Percentiles rank a stretch among this genome's conserved stretches.
Conservation (phyloP, 2,113 vertebrate genomes). For the Lagopus leucura region DNA sequence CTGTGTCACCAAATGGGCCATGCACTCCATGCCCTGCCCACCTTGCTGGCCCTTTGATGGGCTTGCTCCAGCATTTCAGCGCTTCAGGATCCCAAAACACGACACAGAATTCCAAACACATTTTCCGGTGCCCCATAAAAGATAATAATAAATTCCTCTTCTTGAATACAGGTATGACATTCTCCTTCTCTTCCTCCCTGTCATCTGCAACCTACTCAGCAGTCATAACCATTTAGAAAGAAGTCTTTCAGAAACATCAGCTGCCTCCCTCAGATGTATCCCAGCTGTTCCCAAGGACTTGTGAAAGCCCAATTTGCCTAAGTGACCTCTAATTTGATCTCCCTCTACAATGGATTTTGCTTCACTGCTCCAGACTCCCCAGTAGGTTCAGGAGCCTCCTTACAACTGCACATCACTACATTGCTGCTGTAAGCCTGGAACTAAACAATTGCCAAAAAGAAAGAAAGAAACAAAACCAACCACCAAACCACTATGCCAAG, state of each 20-base stretch:
- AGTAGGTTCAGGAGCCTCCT: not conserved
- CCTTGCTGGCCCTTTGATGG: not conserved
- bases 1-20: not conserved
- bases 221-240: not conserved
- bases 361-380: not conserved
- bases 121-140: not conserved
- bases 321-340: not conserved
- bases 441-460: not conserved
- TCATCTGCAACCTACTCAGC: not conserved
- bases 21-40: rapidly evolving
- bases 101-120: not conserved
- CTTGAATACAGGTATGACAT: not conserved
- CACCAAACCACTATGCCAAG: not conserved
- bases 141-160: not conserved
- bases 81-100: not conserved
- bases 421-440: not conserved
- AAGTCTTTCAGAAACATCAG: not conserved
- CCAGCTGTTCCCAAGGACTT: not conserved
- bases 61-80: not conserved
- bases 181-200: not conserved
- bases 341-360: not conserved
- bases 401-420: rapidly evolving
- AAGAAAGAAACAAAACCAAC: not conserved
- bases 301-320: not conserved
- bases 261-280: not conserved